Base-by-base conservation (phyloP, 1,140 invertebrate species). In the Limonius californicus region DNA sequence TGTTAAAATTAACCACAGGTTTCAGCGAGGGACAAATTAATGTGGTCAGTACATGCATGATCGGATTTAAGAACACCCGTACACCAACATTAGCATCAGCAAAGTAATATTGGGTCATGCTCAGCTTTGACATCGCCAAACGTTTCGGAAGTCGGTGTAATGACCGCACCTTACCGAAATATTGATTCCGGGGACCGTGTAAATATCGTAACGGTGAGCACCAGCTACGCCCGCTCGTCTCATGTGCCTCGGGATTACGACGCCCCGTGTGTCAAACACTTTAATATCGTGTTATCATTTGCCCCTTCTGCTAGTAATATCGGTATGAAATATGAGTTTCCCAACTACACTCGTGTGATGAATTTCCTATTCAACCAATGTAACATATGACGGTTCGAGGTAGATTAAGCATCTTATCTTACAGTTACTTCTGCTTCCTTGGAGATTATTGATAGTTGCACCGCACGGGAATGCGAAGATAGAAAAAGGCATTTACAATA, bases 91-190 rank as follows among this genome's bases (percentile, higher is more conserved):
- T n/a, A n/a, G n/a, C n/a, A n/a, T n/a, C n/a, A n/a, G n/a, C n/a
- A n/a, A n/a, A n/a, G n/a, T n/a, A n/a, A n/a, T n/a, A n/a, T 54
- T 23, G 14, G 9, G 16, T 20, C 4, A 54, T 18, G 50, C 9
- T 27, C 3, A 27, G 42, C 45, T 58, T 45, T 16, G 58, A 53
- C n/a, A 53, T 16, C 23, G 58, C 16, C 4, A 45, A 45, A 45
- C 12, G 14, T 32, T 59, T 59, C 43, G n/a, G 58, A 45, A 53
- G 18, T 14, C 21, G 43, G 47, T 45, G 58, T 59, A 59, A 59
- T 59, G 58, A 59, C 58, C 58, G 47, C 45, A 59, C 43, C 58
- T 59, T 59, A 19, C 58, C 43, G 57, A 59, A 59, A 45, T 59
- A 59, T 59, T 59, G 58, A 59, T 59, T 59, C 58, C 15, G 14